A percentile compares a stretch with the other conserved stretches of the same genome.
These are phyloP conservation scores for Actinia tenebrosa DNA, from an alignment of 64 coral and sea anemone species.

Conservation along the genomic window DNA sequence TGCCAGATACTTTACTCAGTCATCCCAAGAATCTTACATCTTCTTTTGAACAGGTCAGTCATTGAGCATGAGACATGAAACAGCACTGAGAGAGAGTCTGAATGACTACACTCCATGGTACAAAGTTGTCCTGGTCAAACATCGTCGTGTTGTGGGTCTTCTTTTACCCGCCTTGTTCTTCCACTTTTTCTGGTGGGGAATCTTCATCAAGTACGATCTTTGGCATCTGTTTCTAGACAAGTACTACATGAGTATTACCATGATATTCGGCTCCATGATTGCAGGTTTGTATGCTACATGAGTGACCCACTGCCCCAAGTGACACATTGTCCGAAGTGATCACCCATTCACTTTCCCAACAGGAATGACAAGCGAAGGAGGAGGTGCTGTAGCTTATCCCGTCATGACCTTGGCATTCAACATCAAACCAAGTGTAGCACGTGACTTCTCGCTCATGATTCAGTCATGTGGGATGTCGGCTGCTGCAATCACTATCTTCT, in stretches of 20 bases:
- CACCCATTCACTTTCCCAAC: too few relatives aligned
- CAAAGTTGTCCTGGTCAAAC: slow-evolving; percentile 49
- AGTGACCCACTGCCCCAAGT: too few relatives aligned
- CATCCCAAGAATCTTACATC: too few relatives aligned
- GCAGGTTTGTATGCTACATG: slow-evolving; percentile 45
- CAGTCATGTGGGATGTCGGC: slow-evolving; percentile 85
- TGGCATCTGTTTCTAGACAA: slow-evolving; percentile 62
- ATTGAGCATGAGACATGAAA: slow-evolving; percentile 23
- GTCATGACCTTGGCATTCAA: slow-evolving; percentile 76
- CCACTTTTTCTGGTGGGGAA: slow-evolving; percentile 77
- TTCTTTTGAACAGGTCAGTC: too few relatives aligned
- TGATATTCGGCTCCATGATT: slow-evolving; percentile 89
- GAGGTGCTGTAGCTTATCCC: slow-evolving; percentile 67
- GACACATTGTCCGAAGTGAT: too few relatives aligned
- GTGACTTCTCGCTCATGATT: slow-evolving; percentile 81
- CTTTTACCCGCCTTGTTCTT: slow-evolving; percentile 57
- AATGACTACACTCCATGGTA: slow-evolving; percentile 52
- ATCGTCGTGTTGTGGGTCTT: slow-evolving; percentile 66
- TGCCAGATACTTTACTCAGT: too few relatives aligned
- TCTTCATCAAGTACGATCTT: slow-evolving; percentile 56
- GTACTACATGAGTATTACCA: slow-evolving; percentile 81
- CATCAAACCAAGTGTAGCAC: slow-evolving; percentile 55
- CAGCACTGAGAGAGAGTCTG: slow-evolving; percentile 42
- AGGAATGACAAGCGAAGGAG: slow-evolving; percentile 95
- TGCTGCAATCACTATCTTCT: slow-evolving; percentile 77